Conservation (phyloP, 1,140 invertebrate genomes). For the Melitaea cinxia region DNA sequence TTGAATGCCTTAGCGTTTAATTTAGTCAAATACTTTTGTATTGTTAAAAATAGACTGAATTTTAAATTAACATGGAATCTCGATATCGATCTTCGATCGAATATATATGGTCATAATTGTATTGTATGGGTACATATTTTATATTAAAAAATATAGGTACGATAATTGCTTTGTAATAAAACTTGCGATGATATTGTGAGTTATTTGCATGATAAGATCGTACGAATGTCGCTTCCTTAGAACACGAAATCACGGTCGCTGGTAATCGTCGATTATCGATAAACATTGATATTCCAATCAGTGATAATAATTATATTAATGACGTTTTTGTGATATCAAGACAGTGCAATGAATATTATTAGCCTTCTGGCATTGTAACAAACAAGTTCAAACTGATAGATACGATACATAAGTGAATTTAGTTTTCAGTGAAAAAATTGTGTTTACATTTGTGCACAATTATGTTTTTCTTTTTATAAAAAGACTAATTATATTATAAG, state of each 20-base stretch:
- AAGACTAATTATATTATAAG: background rate
- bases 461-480: background rate
- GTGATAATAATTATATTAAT: slow-evolving; percentile 37
- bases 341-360: slow-evolving; percentile 44
- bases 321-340: slow-evolving; percentile 25
- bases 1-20: no score
- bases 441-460: background rate
- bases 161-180: slow-evolving; percentile 1
- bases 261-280: slow-evolving; percentile 53
- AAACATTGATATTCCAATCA: slow-evolving; percentile 44
- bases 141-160: background rate
- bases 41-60: no score
- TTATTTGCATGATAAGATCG: slow-evolving; percentile 13
- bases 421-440: background rate
- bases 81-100: no score
- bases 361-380: slow-evolving; percentile 19
- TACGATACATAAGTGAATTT: slow-evolving; percentile 8
- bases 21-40: no score
- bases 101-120: no score
- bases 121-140: no score
- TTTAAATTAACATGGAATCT: no score
- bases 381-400: slow-evolving; percentile 26
- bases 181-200: slow-evolving; percentile 1
- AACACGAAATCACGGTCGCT: slow-evolving; percentile 55
- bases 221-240: slow-evolving; percentile 40